Percentiles rank a stretch among this genome's conserved stretches.
These are phyloP conservation scores for Hemistola chrysoprasaria DNA, from an alignment of 2,888 invertebrate species.

Conservation along the genomic window DNA sequence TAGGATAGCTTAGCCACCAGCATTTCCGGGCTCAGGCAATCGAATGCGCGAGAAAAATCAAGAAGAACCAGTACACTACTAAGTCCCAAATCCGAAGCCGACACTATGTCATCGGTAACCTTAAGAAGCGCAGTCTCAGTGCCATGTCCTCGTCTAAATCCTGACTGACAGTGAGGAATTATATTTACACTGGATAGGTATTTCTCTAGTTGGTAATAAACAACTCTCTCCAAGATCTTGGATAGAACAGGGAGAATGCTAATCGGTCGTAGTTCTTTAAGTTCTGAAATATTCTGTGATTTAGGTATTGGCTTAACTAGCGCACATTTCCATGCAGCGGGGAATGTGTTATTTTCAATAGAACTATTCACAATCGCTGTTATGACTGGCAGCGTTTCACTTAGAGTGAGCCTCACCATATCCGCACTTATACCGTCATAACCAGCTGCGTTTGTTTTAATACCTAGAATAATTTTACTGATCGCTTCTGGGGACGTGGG, in stretches of 20 bases:
- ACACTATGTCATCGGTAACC: constrained; percentile 20
- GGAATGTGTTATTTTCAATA: constrained; percentile 1
- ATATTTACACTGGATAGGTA: constrained; percentile 18
- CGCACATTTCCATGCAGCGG: constrained; percentile 4
- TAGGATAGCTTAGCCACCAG: constrained; percentile 17
- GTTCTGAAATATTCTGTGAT: not conserved
- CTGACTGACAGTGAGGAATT: constrained; percentile 22
- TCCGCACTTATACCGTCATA: no score
- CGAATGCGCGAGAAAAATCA: constrained; percentile 28
- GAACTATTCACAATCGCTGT: not conserved
- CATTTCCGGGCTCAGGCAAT: constrained; percentile 11
- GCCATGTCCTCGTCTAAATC: constrained; percentile 13
- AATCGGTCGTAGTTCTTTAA: constrained; percentile 18
- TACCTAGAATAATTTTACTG: no score
- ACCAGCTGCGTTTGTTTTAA: no score
- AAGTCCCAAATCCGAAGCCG: constrained; percentile 18
- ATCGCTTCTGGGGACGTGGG: not conserved
- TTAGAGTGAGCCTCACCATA: no score
- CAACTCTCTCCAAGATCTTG: constrained; percentile 2
- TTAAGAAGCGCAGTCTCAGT: constrained; percentile 20
- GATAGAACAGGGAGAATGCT: constrained; percentile 21
- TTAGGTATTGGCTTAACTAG: constrained; percentile 8
- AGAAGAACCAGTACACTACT: constrained; percentile 19
- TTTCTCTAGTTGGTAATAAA: not conserved
- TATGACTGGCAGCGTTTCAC: no score